Conservation (phyloP, 2,888 invertebrate species). For the Zonitis immaculata region DNA sequence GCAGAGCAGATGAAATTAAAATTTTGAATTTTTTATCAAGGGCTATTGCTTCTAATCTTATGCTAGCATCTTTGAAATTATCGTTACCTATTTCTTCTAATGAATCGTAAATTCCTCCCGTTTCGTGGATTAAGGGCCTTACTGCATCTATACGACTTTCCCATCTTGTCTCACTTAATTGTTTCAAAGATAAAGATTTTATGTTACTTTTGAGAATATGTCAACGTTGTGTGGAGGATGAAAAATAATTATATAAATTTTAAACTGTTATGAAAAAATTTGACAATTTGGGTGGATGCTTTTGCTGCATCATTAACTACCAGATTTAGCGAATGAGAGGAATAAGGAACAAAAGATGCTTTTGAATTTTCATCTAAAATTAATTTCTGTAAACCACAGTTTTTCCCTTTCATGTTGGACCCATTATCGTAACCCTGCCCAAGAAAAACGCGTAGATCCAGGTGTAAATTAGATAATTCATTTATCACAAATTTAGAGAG, state of each 20-base stretch:
- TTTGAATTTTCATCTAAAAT: slow-evolving; percentile 23
- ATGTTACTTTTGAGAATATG: slow-evolving; percentile 20
- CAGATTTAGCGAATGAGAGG: slow-evolving; percentile 29
- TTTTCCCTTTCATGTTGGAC: slow-evolving; percentile 25
- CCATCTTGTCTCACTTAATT: slow-evolving; percentile 20
- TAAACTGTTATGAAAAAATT: slow-evolving; percentile 28
- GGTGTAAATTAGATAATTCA: too few relatives aligned
- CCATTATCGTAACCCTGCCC: slow-evolving; percentile 25
- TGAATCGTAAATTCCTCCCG: slow-evolving; percentile 23
- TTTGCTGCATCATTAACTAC: slow-evolving; percentile 29
- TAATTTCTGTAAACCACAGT: slow-evolving; percentile 26
- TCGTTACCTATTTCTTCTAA: slow-evolving; percentile 18
- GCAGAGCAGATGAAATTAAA: slow-evolving; percentile 10
- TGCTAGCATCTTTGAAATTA: slow-evolving; percentile 18
- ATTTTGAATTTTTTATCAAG: slow-evolving; percentile 20
- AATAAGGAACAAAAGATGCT: slow-evolving; percentile 31
- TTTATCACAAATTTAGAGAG: too few relatives aligned
- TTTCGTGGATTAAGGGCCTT: slow-evolving; percentile 7
- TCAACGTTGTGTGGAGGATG: slow-evolving; percentile 25
- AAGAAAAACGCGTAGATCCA: slow-evolving; percentile 14
- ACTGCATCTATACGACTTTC: slow-evolving; percentile 16
- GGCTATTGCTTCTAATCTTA: slow-evolving; percentile 19
- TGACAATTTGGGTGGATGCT: slow-evolving; percentile 12
- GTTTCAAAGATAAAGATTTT: slow-evolving; percentile 22
- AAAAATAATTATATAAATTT: slow-evolving; percentile 29